Base-by-base conservation (phyloP, 2,888 invertebrate species). In the Opisthograptis luteolata region DNA sequence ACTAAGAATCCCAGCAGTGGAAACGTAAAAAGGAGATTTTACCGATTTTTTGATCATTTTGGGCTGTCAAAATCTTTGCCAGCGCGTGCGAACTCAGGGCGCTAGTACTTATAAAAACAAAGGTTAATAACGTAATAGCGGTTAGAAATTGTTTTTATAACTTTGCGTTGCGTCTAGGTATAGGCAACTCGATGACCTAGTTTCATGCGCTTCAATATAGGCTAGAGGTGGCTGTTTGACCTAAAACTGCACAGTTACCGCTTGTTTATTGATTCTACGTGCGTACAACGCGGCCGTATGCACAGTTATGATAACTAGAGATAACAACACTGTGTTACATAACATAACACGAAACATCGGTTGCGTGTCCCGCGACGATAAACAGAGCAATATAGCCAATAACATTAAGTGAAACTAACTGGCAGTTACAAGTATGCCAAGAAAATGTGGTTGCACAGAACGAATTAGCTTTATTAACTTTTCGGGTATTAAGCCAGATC, bases 381-480 rank as follows among this genome's bases (percentile, higher is more conserved):
- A 76, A 70, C 65, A 65, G 55, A 69, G 57, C 64, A 76, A 71
- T 72, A 71, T 67, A 71, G 66, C 64, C 71, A 72, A 77, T 70
- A 68, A 74, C 62, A 71, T 66, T 73, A 66, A 69, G 73, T 72
- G 76, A 80, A 84, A 81, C 76, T 66, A 62, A 67, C 62, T 45
- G 27, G 44, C 47, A 70, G 76, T 73, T n/a, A 79, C 77, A 79
- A 81, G 80, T 83, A 74, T 79, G 76, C 69, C 77, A 76, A 71
- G 76, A 80, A 73, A 78, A 75, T 68, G 58, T 60, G 51, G 60
- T 70, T 76, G 71, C 70, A 68, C 70, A 73, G 70, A 70, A 67
- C 49, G 41, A 44, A 49, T 53, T 59, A 50, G 57, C 53, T 57
- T 58, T 44, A 56, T 60, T 55, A 39, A 51, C 48, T 36, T 12